A percentile compares a stretch with the other conserved stretches of the same genome.
These are phyloP conservation scores for Thinocorus orbignyianus DNA, from an alignment of 2,113 vertebrate genomes.

Conservation along the genomic window DNA sequence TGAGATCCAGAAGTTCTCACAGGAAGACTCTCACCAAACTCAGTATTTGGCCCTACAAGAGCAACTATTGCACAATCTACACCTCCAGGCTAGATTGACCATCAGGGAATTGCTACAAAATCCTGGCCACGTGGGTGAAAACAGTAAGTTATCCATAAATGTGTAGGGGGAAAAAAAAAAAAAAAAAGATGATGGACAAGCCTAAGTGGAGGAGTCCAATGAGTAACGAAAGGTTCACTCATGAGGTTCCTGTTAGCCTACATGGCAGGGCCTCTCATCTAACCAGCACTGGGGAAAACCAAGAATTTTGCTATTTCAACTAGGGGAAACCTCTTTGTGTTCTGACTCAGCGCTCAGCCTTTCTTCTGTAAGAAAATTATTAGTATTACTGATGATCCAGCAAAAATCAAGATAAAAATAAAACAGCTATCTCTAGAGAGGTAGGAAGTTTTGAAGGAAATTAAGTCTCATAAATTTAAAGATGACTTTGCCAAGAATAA, in stretches of 20 bases:
- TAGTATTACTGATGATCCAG: not conserved
- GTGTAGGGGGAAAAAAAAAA: no score
- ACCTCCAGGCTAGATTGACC: not conserved
- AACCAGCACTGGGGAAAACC: not conserved
- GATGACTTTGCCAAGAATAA: not conserved
- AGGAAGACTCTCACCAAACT: not conserved
- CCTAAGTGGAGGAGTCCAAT: not conserved
- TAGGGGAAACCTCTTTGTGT: not conserved
- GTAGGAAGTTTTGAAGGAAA: not conserved
- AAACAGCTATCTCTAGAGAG: not conserved
- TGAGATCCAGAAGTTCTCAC: not conserved
- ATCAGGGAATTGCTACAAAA: not conserved
- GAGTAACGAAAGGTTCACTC: not conserved
- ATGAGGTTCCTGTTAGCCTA: not conserved
- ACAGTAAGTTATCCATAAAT: not conserved
- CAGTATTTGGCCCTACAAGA: not conserved
- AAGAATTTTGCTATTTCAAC: not conserved
- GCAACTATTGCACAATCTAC: not conserved
- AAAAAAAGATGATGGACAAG: not conserved
- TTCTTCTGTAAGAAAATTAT: not conserved
- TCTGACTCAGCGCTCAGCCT: not conserved
- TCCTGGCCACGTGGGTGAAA: not conserved
- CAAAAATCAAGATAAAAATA: not conserved
- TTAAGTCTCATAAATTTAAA: not conserved
- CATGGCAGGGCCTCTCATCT: not conserved